Percentiles rank a stretch among this genome's conserved stretches.
Evolutionary conservation across 2,888 invertebrate species (phyloP).

Genomic region (Microdon myrmicae): DNA sequence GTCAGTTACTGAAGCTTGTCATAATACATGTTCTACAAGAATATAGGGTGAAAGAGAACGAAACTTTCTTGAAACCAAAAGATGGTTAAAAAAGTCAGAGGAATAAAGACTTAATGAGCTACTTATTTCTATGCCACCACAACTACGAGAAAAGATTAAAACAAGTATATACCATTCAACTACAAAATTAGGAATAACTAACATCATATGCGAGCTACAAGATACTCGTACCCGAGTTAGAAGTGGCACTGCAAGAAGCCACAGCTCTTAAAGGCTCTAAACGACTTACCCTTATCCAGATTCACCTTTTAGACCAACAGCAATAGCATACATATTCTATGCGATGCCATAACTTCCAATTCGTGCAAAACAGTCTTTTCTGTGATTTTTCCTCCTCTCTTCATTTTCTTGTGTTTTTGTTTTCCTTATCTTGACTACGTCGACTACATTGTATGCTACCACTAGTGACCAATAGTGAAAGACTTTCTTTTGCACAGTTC

Average conservation of each 20-base stretch:
- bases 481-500: conserved; percentile 52
- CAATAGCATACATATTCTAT: conserved; percentile 1
- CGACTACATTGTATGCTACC: conserved; percentile 34
- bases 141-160: conserved; percentile 5
- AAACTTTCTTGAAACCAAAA: conserved; percentile 44
- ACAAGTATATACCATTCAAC: conserved; percentile 20
- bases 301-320: conserved; percentile 30
- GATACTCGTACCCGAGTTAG: conserved; percentile 33
- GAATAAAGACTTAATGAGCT: conserved; percentile 41
- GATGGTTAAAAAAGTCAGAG: too few species aligned
- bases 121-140: conserved; percentile 35
- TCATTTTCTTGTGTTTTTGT: too few species aligned
- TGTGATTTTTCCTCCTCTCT: too few species aligned
- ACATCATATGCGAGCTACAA: conserved; percentile 33
- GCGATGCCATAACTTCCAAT: conserved; percentile 15
- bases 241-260: conserved; percentile 40
- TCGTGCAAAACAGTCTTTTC: conserved; percentile 3
- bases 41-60: conserved; percentile 20
- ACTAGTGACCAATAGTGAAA: conserved; percentile 40
- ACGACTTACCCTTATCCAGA: conserved; percentile 50
- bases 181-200: conserved; percentile 32
- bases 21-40: conserved; percentile 18
- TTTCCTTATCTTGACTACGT: conserved; percentile 28
- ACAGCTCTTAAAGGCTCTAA: conserved; percentile 28
- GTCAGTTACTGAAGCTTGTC: conserved; percentile 2